phyloP scores from a whole-genome alignment of 2,113 vertebrate species.

The Clarias macrocephalus region DNA sequence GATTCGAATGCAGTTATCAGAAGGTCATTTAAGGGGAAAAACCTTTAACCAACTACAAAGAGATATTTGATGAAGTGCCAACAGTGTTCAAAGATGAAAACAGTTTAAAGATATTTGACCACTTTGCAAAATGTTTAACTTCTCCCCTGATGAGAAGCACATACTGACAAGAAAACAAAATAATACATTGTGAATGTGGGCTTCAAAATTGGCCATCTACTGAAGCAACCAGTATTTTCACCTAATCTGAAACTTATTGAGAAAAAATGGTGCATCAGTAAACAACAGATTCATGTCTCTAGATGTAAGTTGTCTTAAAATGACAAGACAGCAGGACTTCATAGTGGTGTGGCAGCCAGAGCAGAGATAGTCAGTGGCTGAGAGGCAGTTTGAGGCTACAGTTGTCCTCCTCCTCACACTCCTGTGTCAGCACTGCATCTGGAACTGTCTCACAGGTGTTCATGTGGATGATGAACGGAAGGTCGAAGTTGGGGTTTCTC shows the following conservation, averaged over 20 bases:
- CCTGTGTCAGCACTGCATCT: no score
- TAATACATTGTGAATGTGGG: neutral
- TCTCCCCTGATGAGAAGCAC: neutral
- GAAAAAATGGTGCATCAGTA: neutral
- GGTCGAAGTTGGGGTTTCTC: no score
- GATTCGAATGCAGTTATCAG: neutral
- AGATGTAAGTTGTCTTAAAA: neutral
- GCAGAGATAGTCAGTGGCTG: neutral
- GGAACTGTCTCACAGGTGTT: no score
- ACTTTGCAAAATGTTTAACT: neutral
- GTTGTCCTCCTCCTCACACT: no score
- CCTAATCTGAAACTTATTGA: neutral
- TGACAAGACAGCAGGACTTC: neutral
- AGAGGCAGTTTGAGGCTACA: no score
- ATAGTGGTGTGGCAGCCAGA: no score
- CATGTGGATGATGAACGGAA: no score
- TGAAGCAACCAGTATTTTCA: neutral
- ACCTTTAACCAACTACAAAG: neutral
- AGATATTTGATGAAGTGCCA: neutral
- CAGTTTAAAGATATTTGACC: neutral
- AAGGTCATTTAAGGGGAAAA: neutral
- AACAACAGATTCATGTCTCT: neutral
- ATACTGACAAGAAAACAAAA: neutral
- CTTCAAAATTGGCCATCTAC: neutral
- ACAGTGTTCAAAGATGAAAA: no score